These are phyloP conservation scores for Marmota flaviventris DNA, from an alignment of 2,113 vertebrate genomes.

Conservation along the genomic window DNA sequence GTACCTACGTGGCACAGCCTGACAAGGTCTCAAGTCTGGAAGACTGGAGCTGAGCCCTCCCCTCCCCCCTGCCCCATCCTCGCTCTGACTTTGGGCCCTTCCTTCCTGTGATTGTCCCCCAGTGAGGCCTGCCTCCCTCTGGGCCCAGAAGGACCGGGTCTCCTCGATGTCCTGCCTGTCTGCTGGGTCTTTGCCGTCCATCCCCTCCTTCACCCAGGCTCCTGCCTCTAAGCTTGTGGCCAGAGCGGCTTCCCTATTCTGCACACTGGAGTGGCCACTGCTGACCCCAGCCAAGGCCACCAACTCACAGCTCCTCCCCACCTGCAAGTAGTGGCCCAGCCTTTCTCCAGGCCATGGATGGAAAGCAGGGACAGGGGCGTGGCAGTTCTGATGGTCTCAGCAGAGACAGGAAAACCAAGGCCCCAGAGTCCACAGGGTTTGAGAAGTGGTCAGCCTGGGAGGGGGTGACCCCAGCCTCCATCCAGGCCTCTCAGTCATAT, in stretches of 20 bases:
- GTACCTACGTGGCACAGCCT: background rate
- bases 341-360: background rate
- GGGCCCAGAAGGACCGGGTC: background rate
- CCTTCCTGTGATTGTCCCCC: no score
- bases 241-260: background rate
- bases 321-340: no score
- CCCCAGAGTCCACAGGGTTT: background rate
- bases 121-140: background rate
- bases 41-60: background rate
- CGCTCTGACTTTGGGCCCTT: background rate
- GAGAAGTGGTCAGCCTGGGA: background rate
- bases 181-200: background rate
- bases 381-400: background rate
- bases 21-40: background rate
- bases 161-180: background rate
- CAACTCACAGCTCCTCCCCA: background rate
- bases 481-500: rapidly evolving
- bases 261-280: background rate
- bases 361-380: background rate
- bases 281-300: background rate
- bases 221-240: background rate
- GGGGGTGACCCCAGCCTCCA: background rate
- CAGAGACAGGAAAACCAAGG: background rate
- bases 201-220: background rate
- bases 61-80: background rate